Conservation (phyloP, 2,797 vertebrate species). For the Sciurus carolinensis region DNA sequence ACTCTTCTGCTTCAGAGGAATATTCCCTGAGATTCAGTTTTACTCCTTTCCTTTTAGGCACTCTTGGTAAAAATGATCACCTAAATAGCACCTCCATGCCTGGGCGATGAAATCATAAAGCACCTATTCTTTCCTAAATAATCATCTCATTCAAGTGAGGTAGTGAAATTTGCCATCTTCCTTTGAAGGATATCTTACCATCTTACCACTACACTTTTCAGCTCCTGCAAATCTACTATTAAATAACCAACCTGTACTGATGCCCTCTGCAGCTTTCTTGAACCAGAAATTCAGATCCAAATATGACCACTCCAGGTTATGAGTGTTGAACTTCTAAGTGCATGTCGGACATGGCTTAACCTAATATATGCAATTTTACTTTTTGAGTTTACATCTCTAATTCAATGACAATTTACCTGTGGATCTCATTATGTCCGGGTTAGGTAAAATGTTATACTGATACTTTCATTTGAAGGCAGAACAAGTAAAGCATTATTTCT, state of each 20-base stretch:
- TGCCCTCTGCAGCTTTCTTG: background rate
- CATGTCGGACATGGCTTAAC: background rate
- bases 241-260: background rate
- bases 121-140: background rate
- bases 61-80: background rate
- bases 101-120: background rate
- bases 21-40: background rate
- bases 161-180: background rate
- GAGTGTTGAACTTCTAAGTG: background rate
- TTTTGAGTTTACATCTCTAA: background rate
- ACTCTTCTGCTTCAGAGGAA: background rate
- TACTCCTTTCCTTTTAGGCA: background rate
- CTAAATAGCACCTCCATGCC: background rate
- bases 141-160: background rate
- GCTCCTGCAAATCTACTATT: background rate
- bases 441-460: constrained; percentile 62
- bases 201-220: background rate
- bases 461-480: constrained; percentile 51
- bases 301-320: background rate
- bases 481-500: constrained; percentile 46
- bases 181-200: background rate
- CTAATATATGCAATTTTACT: constrained; percentile 22
- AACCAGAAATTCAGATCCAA: background rate
- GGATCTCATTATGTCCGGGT: background rate
- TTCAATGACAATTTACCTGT: background rate